Evolutionary conservation across 1,140 invertebrate genomes (phyloP).

Genomic region (Lamellibrachia luymesi): DNA sequence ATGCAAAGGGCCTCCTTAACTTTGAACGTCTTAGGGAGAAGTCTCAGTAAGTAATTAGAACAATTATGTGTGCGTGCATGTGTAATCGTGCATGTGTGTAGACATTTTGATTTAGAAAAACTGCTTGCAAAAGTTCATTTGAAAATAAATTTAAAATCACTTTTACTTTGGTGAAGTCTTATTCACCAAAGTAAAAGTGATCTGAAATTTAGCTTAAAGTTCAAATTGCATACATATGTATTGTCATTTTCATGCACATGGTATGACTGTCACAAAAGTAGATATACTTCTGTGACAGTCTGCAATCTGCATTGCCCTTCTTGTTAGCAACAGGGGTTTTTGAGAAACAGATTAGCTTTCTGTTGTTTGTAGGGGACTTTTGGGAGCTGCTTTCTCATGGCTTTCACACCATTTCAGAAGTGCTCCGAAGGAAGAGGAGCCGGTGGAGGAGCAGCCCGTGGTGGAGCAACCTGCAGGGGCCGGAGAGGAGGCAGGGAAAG

Average conservation of each 20-base stretch:
- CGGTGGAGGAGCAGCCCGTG: slow-evolving; percentile 24
- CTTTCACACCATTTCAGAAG: slow-evolving; percentile 54
- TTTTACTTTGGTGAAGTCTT: no score
- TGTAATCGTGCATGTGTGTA: not conserved
- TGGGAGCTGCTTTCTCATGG: slow-evolving; percentile 34
- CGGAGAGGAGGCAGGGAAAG: not conserved
- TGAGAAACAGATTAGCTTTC: not conserved
- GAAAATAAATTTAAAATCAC: not conserved
- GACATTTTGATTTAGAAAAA: not conserved
- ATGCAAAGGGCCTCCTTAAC: slow-evolving; percentile 83
- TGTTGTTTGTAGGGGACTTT: slow-evolving; percentile 18
- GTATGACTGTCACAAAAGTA: not conserved
- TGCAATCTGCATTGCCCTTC: not conserved
- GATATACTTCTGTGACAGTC: not conserved
- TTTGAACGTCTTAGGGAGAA: slow-evolving; percentile 87
- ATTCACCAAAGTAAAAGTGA: no score
- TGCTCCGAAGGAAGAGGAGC: slow-evolving; percentile 30
- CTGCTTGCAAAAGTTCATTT: not conserved
- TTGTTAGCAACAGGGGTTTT: not conserved
- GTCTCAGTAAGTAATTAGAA: slow-evolving; percentile 35
- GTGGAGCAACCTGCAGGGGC: slow-evolving; percentile 24
- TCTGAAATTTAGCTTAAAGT: no score
- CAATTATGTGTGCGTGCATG: not conserved
- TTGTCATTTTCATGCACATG: not conserved
- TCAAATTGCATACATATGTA: not conserved